Percentiles rank a stretch among this genome's conserved stretches.
Evolutionary conservation across 1,140 invertebrate genomes (phyloP).

Genomic region (Drosophila sulfurigaster): DNA sequence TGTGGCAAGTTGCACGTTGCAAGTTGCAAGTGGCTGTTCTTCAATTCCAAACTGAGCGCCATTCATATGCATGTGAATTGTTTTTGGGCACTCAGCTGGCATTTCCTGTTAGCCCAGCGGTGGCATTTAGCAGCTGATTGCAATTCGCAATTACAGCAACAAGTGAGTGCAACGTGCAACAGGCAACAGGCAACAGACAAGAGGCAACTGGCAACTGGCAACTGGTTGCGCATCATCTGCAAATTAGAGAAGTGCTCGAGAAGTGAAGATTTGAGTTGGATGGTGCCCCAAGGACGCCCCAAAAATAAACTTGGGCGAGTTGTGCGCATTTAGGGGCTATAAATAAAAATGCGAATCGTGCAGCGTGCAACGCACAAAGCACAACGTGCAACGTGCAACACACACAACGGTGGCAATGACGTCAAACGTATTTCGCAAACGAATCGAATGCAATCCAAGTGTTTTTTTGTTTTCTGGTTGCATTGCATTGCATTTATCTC

Average conservation of each 20-base stretch:
- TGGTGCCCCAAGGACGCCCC: slow-evolving; percentile 42
- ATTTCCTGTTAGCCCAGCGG: slow-evolving; percentile 38
- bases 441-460: slow-evolving; percentile 23
- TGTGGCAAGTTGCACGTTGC: background rate
- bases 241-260: slow-evolving; percentile 45
- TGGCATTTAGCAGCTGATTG: slow-evolving; percentile 45
- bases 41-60: slow-evolving; percentile 15
- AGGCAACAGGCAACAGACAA: background rate
- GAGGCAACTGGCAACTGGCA: slow-evolving; percentile 16
- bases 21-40: background rate
- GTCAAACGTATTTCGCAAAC: slow-evolving; percentile 41
- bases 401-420: slow-evolving; percentile 44
- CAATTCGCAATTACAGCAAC: slow-evolving; percentile 1
- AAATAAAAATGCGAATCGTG: slow-evolving; percentile 52
- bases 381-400: slow-evolving; percentile 23
- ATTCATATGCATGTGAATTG: slow-evolving; percentile 29
- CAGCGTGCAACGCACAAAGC: slow-evolving; percentile 2
- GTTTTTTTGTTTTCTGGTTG: no score
- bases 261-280: background rate
- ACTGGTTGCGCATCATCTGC: slow-evolving; percentile 7
- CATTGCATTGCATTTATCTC: slow-evolving; percentile 39
- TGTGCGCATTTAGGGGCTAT: slow-evolving; percentile 32
- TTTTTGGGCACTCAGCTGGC: slow-evolving; percentile 10
- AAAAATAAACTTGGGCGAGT: slow-evolving; percentile 42
- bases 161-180: slow-evolving; percentile 10